phyloP scores from a whole-genome alignment of 2,113 vertebrate genomes.

The Murina feae region DNA sequence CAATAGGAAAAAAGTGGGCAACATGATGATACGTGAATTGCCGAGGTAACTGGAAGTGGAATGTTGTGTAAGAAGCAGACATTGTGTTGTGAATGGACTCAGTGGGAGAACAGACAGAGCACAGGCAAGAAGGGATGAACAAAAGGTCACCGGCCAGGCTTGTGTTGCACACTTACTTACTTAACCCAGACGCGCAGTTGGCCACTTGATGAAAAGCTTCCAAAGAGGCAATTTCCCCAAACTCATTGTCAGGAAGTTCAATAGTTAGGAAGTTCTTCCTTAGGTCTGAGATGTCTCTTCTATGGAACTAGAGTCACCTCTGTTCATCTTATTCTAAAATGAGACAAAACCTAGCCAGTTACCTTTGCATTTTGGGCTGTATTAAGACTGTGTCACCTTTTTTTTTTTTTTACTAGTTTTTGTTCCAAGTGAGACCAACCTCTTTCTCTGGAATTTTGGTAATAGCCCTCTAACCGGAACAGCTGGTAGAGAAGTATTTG shows the following conservation, averaged over 20 bases:
- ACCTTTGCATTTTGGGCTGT: not conserved
- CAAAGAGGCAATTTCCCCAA: not conserved
- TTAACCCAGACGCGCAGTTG: not conserved
- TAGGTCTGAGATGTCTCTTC: not conserved
- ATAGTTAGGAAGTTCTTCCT: not conserved
- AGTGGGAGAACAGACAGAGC: not conserved
- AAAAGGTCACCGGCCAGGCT: not conserved
- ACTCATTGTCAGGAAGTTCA: not conserved
- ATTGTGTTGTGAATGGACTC: not conserved
- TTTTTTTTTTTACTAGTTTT: not conserved
- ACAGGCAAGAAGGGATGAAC: not conserved
- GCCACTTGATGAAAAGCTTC: not conserved
- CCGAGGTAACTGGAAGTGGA: conserved; percentile 14
- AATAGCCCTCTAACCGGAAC: not conserved
- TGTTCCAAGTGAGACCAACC: not conserved
- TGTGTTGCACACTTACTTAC: not conserved
- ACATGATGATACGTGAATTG: not conserved
- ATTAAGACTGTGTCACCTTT: not conserved
- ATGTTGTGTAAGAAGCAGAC: not conserved
- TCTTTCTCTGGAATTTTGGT: not conserved
- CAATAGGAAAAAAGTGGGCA: not conserved
- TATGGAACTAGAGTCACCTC: not conserved
- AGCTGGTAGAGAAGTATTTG: not conserved
- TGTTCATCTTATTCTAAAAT: not conserved
- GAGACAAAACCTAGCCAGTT: not conserved